Evolutionary conservation across 2,113 vertebrate species (phyloP).

Genomic region (Balaenoptera acutorostrata): DNA sequence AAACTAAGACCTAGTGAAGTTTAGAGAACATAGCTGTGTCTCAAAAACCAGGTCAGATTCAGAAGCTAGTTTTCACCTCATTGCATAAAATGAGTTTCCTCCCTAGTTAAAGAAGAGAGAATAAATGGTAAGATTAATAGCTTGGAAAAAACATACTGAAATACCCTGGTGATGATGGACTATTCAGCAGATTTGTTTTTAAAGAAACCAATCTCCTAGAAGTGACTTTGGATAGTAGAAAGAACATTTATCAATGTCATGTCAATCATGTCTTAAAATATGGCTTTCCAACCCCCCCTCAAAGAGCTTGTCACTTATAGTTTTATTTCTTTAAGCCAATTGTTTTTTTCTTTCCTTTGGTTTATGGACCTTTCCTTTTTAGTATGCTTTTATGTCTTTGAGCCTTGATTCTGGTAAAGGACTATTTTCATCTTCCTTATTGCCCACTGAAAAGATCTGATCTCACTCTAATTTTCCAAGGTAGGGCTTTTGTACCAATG

Average conservation of each 20-base stretch:
- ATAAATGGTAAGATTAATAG: not conserved
- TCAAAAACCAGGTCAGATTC: not conserved
- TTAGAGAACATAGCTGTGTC: not conserved
- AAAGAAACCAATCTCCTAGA: not conserved
- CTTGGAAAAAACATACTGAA: not conserved
- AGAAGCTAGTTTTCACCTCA: not conserved
- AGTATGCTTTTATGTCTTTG: not conserved
- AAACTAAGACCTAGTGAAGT: not conserved
- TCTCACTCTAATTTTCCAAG: slow-evolving; percentile 10
- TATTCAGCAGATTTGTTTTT: not conserved
- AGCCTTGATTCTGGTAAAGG: not conserved
- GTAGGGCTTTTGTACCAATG: slow-evolving; percentile 7
- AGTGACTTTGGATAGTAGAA: not conserved
- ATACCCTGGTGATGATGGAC: not conserved
- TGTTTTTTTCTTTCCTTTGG: not conserved
- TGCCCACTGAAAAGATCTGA: slow-evolving; percentile 2
- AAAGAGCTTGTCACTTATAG: not conserved
- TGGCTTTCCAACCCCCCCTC: not conserved
- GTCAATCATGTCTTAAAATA: not conserved
- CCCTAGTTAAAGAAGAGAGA: not conserved
- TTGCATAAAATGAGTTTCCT: not conserved
- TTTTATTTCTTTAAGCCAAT: slow-evolving; percentile 6
- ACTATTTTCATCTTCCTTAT: not conserved
- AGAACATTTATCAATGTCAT: not conserved
- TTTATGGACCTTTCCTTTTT: not conserved